Conservation (phyloP, 2,797 vertebrate genomes). For the Avahi laniger region DNA sequence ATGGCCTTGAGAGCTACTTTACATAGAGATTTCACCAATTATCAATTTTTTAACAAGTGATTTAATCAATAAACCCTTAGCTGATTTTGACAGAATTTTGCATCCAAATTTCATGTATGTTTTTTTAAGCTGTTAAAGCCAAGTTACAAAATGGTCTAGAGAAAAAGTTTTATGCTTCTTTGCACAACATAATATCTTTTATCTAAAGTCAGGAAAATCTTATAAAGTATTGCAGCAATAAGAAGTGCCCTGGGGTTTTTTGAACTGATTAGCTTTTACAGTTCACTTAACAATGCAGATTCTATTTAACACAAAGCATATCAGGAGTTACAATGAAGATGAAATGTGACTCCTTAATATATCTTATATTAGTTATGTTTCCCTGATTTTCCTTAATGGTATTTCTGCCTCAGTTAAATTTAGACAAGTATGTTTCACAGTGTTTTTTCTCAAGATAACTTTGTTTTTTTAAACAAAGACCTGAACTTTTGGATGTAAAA, state of each 20-base stretch:
- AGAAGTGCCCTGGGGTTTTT: not conserved
- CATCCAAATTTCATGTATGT: not conserved
- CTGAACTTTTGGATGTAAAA: not conserved
- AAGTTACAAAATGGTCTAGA: not conserved
- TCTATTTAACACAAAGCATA: not conserved
- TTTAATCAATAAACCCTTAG: not conserved
- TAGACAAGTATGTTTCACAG: not conserved
- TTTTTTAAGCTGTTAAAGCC: not conserved
- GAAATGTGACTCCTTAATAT: not conserved
- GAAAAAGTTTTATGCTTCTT: not conserved
- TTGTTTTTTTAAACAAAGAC: not conserved
- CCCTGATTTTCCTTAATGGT: not conserved
- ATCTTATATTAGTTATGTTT: not conserved
- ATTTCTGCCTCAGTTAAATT: slow-evolving; percentile 30
- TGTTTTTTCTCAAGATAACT: not conserved
- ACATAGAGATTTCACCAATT: not conserved
- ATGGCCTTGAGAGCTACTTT: not conserved
- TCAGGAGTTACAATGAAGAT: not conserved
- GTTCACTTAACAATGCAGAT: not conserved
- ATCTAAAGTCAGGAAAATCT: not conserved
- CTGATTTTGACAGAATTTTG: not conserved
- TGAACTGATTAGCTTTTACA: not conserved
- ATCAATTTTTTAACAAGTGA: not conserved
- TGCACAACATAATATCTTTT: not conserved
- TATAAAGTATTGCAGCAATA: not conserved